Percentiles rank a stretch among this genome's conserved stretches.
Evolutionary conservation across 2,888 invertebrate species (phyloP).

Genomic region (Cheilosia vulpina): DNA sequence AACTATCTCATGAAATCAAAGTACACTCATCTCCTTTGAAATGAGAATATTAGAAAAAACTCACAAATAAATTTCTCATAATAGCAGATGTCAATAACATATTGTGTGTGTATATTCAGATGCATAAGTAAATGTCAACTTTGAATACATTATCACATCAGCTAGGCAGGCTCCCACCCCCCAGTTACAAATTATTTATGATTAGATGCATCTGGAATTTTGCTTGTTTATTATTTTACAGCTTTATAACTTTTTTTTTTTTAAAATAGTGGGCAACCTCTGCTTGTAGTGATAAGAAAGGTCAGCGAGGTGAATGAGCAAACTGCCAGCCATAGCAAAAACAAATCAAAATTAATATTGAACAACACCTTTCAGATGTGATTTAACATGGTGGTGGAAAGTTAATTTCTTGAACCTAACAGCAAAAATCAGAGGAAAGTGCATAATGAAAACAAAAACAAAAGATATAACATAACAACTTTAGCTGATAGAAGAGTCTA

Average conservation of each 20-base stretch:
- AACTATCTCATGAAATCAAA: too few species aligned
- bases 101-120: background rate
- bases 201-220: conserved; percentile 62
- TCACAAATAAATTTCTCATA: too few species aligned
- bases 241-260: conserved; percentile 15
- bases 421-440: background rate
- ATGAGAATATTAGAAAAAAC: too few species aligned
- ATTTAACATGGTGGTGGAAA: background rate
- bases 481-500: too few species aligned
- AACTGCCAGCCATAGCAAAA: conserved; percentile 25
- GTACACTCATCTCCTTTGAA: too few species aligned
- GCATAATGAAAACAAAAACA: background rate
- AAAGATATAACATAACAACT: too few species aligned
- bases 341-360: conserved; percentile 5
- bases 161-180: conserved; percentile 19
- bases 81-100: background rate
- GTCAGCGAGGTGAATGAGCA: conserved; percentile 27
- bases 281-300: conserved; percentile 46
- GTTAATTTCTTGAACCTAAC: conserved; percentile 19
- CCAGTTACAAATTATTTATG: conserved; percentile 9
- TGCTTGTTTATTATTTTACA: conserved; percentile 15
- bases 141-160: background rate
- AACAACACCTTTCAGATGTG: conserved; percentile 28
- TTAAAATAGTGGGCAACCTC: conserved; percentile 18
- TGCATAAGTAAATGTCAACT: background rate